Evolutionary conservation across 2,797 vertebrate species (phyloP).

Genomic region (Acipenser oxyrinchus): DNA sequence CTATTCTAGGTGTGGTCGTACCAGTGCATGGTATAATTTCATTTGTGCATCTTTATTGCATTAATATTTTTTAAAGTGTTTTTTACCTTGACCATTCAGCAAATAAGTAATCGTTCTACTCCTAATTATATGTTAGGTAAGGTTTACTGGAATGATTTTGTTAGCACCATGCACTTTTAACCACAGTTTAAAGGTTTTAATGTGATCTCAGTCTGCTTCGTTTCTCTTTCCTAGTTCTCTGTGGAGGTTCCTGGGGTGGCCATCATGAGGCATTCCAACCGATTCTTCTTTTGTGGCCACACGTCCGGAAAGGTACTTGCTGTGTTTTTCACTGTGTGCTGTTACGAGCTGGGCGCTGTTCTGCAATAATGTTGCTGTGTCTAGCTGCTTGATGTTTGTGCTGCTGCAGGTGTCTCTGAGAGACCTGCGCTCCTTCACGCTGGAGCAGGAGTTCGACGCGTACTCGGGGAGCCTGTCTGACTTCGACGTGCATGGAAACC

Average conservation of each 20-base stretch:
- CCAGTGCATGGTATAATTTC: no score
- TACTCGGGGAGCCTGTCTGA: constrained; percentile 91
- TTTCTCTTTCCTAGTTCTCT: constrained; percentile 60
- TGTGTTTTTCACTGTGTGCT: background rate
- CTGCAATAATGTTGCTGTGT: background rate
- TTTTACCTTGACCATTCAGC: no score
- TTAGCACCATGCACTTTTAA: no score
- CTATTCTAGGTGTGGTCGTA: no score
- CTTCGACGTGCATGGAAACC: constrained; percentile 91
- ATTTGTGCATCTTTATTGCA: no score
- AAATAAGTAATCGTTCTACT: no score
- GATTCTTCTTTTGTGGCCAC: constrained; percentile 93
- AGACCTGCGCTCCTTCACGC: constrained; percentile 80
- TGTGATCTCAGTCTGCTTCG: background rate
- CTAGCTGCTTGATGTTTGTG: background rate
- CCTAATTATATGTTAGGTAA: no score
- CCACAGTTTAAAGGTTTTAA: no score
- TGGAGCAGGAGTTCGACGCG: constrained; percentile 86
- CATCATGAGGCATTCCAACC: constrained; percentile 88
- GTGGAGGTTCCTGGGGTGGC: constrained; percentile 85
- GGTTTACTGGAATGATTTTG: no score
- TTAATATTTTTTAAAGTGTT: no score
- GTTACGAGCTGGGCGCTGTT: constrained; percentile 13
- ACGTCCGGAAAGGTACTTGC: constrained; percentile 81
- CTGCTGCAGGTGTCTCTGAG: constrained; percentile 77